Conservation (phyloP, 2,113 vertebrate genomes). For the Clarias macrocephalus region DNA sequence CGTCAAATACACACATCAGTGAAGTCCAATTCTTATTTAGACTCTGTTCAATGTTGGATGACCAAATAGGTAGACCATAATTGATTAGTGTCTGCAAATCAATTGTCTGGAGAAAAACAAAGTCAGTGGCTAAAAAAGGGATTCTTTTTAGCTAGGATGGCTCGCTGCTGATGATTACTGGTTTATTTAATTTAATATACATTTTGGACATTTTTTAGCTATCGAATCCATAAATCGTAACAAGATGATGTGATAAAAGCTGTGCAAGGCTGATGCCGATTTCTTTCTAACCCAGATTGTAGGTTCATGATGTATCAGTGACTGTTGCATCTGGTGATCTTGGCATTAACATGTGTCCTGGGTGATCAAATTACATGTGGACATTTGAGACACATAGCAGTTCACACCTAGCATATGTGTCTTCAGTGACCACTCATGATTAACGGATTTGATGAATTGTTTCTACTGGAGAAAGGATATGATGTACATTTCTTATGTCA, state of each 20-base stretch:
- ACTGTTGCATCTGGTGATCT: background rate
- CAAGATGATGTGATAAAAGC: background rate
- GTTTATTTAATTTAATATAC: background rate
- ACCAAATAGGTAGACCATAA: conserved; percentile 7
- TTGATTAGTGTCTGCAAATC: conserved; percentile 18
- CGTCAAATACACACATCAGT: background rate
- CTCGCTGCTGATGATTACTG: background rate
- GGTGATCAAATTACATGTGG: background rate
- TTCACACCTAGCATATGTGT: background rate
- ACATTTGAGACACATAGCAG: too few relatives aligned
- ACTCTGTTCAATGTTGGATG: background rate
- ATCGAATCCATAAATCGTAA: background rate
- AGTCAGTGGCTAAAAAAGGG: background rate
- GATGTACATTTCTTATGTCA: background rate
- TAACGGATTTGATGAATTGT: background rate
- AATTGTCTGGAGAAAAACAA: conserved; percentile 7
- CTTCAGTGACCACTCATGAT: background rate
- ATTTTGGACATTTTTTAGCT: background rate
- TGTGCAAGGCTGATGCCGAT: background rate
- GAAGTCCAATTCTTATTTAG: background rate
- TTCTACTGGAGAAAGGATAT: background rate
- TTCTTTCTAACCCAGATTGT: background rate
- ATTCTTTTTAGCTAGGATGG: background rate
- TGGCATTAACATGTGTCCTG: background rate
- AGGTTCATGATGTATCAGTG: background rate